phyloP scores from a whole-genome alignment of 1,140 invertebrate genomes.

The Halictus rubicundus region DNA sequence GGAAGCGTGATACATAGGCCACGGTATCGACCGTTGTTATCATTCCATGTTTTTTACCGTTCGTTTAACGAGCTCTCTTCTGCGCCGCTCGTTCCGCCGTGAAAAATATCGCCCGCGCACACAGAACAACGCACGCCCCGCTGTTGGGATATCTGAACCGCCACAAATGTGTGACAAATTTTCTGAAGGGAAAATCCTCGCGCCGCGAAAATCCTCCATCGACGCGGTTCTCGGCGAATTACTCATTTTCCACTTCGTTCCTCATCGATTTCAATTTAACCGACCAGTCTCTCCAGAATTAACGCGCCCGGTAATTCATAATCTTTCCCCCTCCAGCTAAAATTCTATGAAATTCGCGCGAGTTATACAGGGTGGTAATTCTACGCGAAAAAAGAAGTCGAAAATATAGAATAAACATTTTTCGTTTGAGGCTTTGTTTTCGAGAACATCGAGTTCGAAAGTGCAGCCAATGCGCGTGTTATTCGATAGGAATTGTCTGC shows the following conservation, averaged over 20 bases:
- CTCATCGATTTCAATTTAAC: background rate
- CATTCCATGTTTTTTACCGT: slow-evolving; percentile 52
- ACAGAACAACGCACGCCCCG: slow-evolving; percentile 11
- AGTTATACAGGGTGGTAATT: no score
- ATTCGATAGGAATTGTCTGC: no score
- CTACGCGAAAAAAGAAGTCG: no score
- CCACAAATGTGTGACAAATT: slow-evolving; percentile 21
- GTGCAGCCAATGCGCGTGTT: no score
- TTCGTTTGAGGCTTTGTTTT: no score
- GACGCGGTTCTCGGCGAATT: background rate
- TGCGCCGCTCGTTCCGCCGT: slow-evolving; percentile 34
- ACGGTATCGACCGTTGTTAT: slow-evolving; percentile 39
- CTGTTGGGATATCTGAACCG: slow-evolving; percentile 13
- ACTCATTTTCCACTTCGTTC: background rate
- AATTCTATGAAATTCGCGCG: no score
- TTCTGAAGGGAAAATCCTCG: background rate
- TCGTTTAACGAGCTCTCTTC: slow-evolving; percentile 52
- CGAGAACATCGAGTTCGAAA: no score
- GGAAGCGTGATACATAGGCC: slow-evolving; percentile 30
- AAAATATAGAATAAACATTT: no score
- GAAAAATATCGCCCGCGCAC: slow-evolving; percentile 43
- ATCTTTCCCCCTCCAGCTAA: no score
- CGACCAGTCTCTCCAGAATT: no score
- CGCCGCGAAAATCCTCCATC: background rate
- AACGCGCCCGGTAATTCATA: no score